Conservation (phyloP, 2,113 vertebrate genomes). For the Rousettus leschenaultii region DNA sequence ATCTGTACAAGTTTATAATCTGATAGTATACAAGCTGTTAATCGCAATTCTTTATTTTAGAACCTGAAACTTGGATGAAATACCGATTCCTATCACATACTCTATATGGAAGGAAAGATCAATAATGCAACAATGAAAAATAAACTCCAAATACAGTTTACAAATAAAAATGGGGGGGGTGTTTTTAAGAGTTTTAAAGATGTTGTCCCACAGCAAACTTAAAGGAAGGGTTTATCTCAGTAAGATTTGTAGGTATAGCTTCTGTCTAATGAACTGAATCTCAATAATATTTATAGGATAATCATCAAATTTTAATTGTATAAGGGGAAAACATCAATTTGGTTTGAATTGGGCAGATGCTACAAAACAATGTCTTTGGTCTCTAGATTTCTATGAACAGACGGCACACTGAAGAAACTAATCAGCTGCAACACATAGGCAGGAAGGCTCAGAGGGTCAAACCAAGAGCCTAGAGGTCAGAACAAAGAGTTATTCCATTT, state of each 20-base stretch:
- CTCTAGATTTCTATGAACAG: background rate
- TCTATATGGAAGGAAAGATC: background rate
- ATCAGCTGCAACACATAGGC: background rate
- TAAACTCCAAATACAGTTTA: constrained; percentile 22
- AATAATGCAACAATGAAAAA: constrained; percentile 19
- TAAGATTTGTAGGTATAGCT: background rate
- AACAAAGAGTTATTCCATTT: background rate
- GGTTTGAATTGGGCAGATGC: background rate
- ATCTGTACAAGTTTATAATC: background rate
- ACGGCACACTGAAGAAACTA: background rate
- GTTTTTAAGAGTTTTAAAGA: background rate
- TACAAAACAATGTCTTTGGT: background rate
- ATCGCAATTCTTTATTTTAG: background rate
- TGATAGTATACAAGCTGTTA: background rate
- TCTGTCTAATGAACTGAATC: background rate
- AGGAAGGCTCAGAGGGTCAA: background rate
- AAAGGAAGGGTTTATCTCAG: background rate
- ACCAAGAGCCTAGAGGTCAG: background rate
- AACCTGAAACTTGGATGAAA: constrained; percentile 18
- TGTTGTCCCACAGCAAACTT: background rate
- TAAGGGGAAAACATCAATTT: background rate
- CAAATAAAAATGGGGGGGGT: background rate
- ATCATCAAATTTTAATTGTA: background rate
- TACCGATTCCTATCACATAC: background rate
- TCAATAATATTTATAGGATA: background rate